These are phyloP conservation scores for Helogale parvula DNA, from an alignment of 2,113 vertebrate genomes.

Conservation along the genomic window DNA sequence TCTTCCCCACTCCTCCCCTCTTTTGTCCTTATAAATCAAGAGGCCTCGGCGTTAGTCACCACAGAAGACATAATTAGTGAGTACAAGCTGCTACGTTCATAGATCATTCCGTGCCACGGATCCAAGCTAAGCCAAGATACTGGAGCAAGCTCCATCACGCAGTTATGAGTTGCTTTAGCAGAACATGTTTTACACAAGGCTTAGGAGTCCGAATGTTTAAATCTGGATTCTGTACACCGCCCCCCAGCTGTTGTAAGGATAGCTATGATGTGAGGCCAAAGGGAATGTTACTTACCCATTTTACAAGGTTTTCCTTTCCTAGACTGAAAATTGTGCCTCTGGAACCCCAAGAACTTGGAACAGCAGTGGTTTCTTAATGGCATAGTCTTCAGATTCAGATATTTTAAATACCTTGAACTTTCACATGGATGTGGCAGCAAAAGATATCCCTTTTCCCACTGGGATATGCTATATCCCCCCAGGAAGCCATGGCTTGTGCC, in stretches of 20 bases:
- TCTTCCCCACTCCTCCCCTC: background rate
- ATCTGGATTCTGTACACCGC: conserved; percentile 72
- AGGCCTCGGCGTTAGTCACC: conserved; percentile 71
- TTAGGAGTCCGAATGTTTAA: conserved; percentile 1
- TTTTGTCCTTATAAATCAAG: conserved; percentile 78
- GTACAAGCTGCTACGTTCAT: conserved; percentile 73
- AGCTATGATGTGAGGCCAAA: background rate
- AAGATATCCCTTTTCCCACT: conserved; percentile 64
- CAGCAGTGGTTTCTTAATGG: conserved; percentile 67
- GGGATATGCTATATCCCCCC: conserved; percentile 44
- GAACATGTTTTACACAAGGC: background rate
- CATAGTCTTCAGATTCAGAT: conserved; percentile 44
- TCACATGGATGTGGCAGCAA: conserved; percentile 69
- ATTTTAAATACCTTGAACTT: conserved; percentile 57
- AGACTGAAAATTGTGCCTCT: background rate
- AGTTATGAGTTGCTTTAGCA: conserved; percentile 62
- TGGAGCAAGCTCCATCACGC: conserved; percentile 65
- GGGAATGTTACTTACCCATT: background rate
- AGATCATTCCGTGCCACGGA: conserved; percentile 63
- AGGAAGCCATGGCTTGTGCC: conserved; percentile 66
- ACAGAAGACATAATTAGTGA: conserved; percentile 76
- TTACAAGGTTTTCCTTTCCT: conserved; percentile 31
- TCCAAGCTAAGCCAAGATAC: conserved; percentile 72
- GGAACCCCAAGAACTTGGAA: conserved; percentile 53
- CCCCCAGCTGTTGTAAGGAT: background rate